Evolutionary conservation across 2,797 vertebrate genomes (phyloP).

Genomic region (Periparus ater): DNA sequence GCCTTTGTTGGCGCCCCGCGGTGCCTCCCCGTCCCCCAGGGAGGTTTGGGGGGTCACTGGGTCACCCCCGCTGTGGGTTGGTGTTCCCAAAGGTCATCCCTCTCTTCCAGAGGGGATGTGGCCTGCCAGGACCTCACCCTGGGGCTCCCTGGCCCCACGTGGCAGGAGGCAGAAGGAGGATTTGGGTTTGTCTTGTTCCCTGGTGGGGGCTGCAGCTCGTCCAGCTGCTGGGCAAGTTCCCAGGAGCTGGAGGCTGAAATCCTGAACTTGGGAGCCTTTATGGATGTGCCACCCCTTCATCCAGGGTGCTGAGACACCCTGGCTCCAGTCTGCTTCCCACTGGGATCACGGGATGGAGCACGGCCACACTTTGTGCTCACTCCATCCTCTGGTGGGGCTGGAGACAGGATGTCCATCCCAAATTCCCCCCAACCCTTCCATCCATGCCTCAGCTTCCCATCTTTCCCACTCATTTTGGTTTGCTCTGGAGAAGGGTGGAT

Average conservation of each 20-base stretch:
- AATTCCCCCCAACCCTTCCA: neutral
- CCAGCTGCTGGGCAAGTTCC: constrained; percentile 82
- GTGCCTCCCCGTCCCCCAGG: neutral
- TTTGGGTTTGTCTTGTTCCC: constrained; percentile 80
- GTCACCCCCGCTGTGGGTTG: neutral
- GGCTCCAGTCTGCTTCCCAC: rapidly evolving
- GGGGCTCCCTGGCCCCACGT: neutral
- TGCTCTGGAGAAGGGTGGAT: rapidly evolving
- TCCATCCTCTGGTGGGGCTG: neutral
- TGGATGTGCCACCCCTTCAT: neutral
- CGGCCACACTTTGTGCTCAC: rapidly evolving
- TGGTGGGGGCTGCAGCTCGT: constrained; percentile 81
- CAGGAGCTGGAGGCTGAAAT: constrained; percentile 81
- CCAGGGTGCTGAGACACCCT: neutral
- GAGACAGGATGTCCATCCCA: neutral
- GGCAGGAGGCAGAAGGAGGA: neutral
- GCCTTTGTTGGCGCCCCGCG: rapidly evolving
- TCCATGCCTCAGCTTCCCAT: neutral
- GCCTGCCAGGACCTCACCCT: neutral
- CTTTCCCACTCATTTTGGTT: neutral
- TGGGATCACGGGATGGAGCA: rapidly evolving
- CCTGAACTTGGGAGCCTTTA: constrained; percentile 56
- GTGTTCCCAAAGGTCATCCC: rapidly evolving
- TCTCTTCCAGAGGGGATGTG: neutral
- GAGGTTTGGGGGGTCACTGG: neutral